These are phyloP conservation scores for Morpho deidamia DNA, from an alignment of 2,888 invertebrate genomes.

Conservation along the genomic window DNA sequence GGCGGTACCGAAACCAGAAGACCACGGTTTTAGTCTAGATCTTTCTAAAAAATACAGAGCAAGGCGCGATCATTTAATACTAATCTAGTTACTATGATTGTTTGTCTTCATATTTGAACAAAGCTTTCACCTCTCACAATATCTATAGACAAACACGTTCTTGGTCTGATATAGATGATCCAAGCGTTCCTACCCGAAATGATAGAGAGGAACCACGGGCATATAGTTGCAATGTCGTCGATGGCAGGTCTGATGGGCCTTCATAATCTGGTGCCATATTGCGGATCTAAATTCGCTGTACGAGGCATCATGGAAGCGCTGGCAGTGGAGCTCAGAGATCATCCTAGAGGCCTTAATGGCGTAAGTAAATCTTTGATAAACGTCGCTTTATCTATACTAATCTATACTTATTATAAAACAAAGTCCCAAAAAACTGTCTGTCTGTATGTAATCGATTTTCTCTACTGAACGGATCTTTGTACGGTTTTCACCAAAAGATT, in stretches of 20 bases:
- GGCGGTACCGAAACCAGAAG: no score
- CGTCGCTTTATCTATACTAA: not conserved
- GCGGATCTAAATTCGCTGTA: conserved; percentile 89
- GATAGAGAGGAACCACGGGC: conserved; percentile 84
- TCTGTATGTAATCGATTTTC: no score
- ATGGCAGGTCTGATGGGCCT: conserved; percentile 86
- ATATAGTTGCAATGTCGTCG: conserved; percentile 86
- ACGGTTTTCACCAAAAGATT: no score
- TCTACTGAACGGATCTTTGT: no score
- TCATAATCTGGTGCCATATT: conserved; percentile 87
- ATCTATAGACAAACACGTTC: not conserved
- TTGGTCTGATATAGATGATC: conserved; percentile 70
- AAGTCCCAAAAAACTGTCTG: no score
- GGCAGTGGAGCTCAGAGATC: conserved; percentile 83
- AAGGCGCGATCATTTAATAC: no score
- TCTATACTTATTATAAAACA: no score
- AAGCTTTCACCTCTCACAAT: no score
- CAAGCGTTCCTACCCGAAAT: conserved; percentile 87
- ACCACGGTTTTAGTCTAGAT: no score
- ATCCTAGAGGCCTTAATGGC: conserved; percentile 51
- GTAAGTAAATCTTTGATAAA: conserved; percentile 1
- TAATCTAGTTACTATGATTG: no score
- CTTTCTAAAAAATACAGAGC: no score
- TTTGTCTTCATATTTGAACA: no score
- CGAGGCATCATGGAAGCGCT: conserved; percentile 90